Conservation (phyloP, 1,140 invertebrate species). For the Drosophila mojavensis region DNA sequence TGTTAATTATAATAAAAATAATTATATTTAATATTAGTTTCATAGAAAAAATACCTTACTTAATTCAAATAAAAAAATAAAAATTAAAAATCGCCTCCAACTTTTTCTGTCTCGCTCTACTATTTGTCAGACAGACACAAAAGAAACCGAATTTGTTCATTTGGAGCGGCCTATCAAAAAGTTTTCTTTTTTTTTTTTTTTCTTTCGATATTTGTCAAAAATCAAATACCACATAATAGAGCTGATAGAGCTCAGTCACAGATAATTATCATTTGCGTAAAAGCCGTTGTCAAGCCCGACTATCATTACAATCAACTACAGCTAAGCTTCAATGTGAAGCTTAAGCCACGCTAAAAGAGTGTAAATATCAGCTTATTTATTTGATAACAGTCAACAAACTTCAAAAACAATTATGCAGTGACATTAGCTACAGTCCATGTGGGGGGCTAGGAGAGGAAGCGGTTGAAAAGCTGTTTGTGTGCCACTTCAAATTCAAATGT, state of each 20-base stretch:
- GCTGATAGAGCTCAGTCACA: neutral
- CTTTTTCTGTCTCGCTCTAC: too few relatives aligned
- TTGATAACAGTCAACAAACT: slow-evolving; percentile 72
- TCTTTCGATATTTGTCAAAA: too few relatives aligned
- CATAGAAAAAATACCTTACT: too few relatives aligned
- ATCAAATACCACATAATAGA: too few relatives aligned
- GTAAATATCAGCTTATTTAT: slow-evolving; percentile 72
- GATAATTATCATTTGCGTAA: neutral
- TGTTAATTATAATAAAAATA: too few relatives aligned
- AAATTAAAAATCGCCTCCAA: too few relatives aligned
- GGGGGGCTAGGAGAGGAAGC: neutral
- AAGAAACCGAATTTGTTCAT: too few relatives aligned
- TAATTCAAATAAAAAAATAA: too few relatives aligned
- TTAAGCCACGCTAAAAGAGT: slow-evolving; percentile 35
- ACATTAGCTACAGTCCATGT: slow-evolving; percentile 23
- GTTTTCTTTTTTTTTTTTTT: too few relatives aligned
- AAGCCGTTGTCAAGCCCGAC: neutral
- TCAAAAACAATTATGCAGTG: slow-evolving; percentile 72
- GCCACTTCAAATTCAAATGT: slow-evolving; percentile 28
- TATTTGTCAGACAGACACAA: too few relatives aligned
- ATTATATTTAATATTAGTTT: too few relatives aligned
- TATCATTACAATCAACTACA: neutral
- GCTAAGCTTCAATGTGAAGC: neutral
- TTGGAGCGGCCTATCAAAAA: too few relatives aligned
- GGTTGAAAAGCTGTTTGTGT: slow-evolving; percentile 50